Base-by-base conservation (phyloP, 2,888 invertebrate species). In the Dryococelus australis region DNA sequence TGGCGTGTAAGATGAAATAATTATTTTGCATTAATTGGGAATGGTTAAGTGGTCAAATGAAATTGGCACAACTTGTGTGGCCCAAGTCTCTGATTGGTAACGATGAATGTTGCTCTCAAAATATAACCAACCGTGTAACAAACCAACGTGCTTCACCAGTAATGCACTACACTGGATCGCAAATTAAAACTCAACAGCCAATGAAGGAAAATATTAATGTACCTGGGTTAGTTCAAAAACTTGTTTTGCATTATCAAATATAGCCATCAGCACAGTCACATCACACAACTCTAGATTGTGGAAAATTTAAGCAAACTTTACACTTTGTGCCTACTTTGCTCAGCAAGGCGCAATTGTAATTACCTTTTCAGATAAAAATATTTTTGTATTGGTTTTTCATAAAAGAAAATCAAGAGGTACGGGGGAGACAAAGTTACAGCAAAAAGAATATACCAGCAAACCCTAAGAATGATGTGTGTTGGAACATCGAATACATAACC, bases 151-250 rank as follows among this genome's bases (percentile, higher is more conserved):
- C 65, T 65, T 65, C 65, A 65, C 65, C 65, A 65, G 16, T 65
- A 65, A 65, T 65, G 16, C 65, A 65, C 65, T 65, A 65, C 65
- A n/a, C 65, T 16, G 65, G 65, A 65, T 65, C 24, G 65, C 65
- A 65, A 65, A 65, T 65, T 24, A 65, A 65, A 65, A 65, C 65
- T 65, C 65, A 65, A 65, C 65, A 65, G 65, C 65, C 65, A 65
- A 65, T 65, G 8, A 65, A 65, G 65, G n/a, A 65, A 65, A 65
- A 65, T 65, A 65, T 65, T 65, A 65, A n/a, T 65, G 20, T 65
- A 65, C 65, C 65, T 65, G 65, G 65, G 65, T 65, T 65, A 65
- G 65, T 65, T 47, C 65, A n/a, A 65, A 65, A 65, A 65, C 16
- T n/a, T 65, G 6, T 24, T 65, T 65, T n/a, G 16, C 20, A 65